Percentiles rank a stretch among this genome's conserved stretches.
These are phyloP conservation scores for Bryconaethiops microstoma DNA, from an alignment of 2,797 vertebrate species.

Conservation along the genomic window DNA sequence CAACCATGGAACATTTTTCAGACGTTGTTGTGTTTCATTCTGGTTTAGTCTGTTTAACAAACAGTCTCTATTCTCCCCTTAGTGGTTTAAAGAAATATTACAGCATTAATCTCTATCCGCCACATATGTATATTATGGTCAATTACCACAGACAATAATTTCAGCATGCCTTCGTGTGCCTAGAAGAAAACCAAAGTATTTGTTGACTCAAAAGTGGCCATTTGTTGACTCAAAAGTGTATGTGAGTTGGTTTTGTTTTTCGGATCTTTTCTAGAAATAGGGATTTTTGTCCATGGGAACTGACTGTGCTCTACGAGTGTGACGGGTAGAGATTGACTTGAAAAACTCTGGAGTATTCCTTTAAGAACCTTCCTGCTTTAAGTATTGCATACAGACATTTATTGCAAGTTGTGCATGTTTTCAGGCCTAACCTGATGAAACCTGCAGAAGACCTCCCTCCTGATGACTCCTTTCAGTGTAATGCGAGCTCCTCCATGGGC, in stretches of 20 bases:
- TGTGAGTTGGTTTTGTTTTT: not conserved
- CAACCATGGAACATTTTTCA: conserved; percentile 27
- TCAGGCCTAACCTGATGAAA: not conserved
- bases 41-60: not conserved
- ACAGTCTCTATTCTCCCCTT: not conserved
- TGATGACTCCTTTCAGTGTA: conserved; percentile 29
- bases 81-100: not conserved
- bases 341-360: not conserved
- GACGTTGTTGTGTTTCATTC: not conserved
- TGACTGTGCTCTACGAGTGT: no score
- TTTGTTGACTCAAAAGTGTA: no score
- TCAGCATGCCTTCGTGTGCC: no score
- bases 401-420: not conserved
- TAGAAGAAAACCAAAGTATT: no score
- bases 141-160: no score
- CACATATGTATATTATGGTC: not conserved
- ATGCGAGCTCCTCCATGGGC: conserved; percentile 42
- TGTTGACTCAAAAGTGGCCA: no score
- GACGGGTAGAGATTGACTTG: no score
- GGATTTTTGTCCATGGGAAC: no score
- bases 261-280: no score
- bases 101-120: not conserved
- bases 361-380: not conserved
- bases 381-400: not conserved
- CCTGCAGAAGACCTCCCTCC: conserved; percentile 47